Evolutionary conservation across 2,888 invertebrate species (phyloP).

Genomic region (Cosmia trapezina): DNA sequence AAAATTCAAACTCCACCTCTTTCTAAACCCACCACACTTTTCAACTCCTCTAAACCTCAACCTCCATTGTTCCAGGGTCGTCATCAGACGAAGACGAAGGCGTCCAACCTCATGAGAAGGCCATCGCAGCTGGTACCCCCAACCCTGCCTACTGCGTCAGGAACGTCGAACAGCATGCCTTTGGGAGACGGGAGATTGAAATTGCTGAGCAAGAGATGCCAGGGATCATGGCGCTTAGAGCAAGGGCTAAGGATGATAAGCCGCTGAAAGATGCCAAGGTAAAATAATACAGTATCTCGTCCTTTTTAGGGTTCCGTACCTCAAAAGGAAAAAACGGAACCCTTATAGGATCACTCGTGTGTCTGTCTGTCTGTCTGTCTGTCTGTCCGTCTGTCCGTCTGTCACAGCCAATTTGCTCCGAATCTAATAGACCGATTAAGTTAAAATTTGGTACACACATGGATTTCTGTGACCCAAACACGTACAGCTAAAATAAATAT

Average conservation of each 20-base stretch:
- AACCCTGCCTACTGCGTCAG: slow-evolving; percentile 98
- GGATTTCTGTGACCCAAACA: too few relatives aligned
- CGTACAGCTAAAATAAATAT: too few relatives aligned
- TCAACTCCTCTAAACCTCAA: slow-evolving; percentile 5
- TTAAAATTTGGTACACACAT: too few relatives aligned
- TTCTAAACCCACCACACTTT: background rate
- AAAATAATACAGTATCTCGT: background rate
- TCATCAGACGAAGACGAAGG: slow-evolving; percentile 97
- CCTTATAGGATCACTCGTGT: too few relatives aligned
- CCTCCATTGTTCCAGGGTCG: slow-evolving; percentile 92
- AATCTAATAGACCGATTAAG: too few relatives aligned
- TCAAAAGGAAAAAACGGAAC: too few relatives aligned
- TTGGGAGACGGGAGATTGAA: slow-evolving; percentile 98
- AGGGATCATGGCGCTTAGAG: slow-evolving; percentile 98
- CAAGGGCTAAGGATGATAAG: slow-evolving; percentile 97
- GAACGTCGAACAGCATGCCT: slow-evolving; percentile 97
- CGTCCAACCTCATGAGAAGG: slow-evolving; percentile 97
- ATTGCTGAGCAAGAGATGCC: slow-evolving; percentile 99
- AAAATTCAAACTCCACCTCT: too few relatives aligned
- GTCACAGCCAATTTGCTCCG: too few relatives aligned
- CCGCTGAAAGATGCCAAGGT: slow-evolving; percentile 98
- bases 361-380: too few relatives aligned
- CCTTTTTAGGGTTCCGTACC: too few relatives aligned
- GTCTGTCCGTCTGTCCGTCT: too few relatives aligned
- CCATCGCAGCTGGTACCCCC: slow-evolving; percentile 96